A percentile compares a stretch with the other conserved stretches of the same genome.
These are phyloP conservation scores for Aphidius ervi DNA, from an alignment of 1,140 invertebrate genomes.

Conservation along the genomic window DNA sequence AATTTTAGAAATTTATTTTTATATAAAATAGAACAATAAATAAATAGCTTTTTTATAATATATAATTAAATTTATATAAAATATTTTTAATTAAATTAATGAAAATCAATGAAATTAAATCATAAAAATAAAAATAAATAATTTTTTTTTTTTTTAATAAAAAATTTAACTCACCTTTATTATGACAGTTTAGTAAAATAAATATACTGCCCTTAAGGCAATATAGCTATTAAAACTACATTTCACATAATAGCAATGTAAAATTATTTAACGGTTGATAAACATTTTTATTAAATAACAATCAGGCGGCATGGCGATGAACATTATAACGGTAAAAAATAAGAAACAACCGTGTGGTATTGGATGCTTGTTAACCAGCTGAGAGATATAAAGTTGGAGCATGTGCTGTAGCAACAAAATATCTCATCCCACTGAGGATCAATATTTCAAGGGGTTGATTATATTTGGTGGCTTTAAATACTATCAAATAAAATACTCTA, in stretches of 20 bases:
- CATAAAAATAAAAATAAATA: constrained; percentile 10
- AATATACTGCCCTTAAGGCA: constrained; percentile 39
- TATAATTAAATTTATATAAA: background rate
- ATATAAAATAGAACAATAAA: no score
- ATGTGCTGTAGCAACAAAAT: constrained; percentile 36
- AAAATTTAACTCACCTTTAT: constrained; percentile 33
- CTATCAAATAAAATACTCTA: no score
- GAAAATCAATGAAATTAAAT: background rate
- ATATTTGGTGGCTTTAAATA: background rate
- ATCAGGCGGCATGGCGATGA: constrained; percentile 34
- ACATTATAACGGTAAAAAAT: constrained; percentile 32
- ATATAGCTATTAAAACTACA: constrained; percentile 40
- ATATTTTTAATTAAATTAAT: constrained; percentile 3
- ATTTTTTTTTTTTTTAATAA: background rate
- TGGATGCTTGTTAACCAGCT: constrained; percentile 30
- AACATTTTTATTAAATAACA: constrained; percentile 41
- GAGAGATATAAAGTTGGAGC: constrained; percentile 30
- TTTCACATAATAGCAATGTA: constrained; percentile 35
- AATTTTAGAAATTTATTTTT: no score
- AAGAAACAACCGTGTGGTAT: constrained; percentile 17
- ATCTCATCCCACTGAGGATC: constrained; percentile 30
- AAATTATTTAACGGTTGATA: constrained; percentile 37
- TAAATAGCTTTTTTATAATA: no score
- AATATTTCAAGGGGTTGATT: constrained; percentile 39
- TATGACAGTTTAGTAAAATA: constrained; percentile 30